phyloP scores from a whole-genome alignment of 2,888 invertebrate genomes.

The Callimorpha dominula region DNA sequence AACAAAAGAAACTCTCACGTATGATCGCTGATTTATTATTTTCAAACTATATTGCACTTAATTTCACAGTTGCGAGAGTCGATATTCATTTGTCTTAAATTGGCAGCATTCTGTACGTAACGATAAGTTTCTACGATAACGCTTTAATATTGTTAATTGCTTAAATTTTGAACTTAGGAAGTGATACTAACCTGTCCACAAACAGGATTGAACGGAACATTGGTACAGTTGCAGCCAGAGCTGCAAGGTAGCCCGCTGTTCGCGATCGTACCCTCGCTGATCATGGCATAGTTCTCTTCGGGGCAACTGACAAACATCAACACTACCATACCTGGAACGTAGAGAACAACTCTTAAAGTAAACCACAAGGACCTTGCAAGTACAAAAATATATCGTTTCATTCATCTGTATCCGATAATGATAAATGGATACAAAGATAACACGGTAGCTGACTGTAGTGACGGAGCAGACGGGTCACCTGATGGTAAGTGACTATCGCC shows the following conservation, averaged over 20 bases:
- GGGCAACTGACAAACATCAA: constrained; percentile 97
- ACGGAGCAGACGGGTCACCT: no score
- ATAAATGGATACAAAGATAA: no score
- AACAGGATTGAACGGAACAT: constrained; percentile 93
- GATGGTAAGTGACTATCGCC: no score
- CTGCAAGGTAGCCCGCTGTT: constrained; percentile 84
- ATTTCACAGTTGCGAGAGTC: neutral
- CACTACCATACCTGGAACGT: constrained; percentile 90
- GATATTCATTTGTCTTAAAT: neutral
- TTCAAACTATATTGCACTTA: neutral
- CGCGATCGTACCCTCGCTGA: constrained; percentile 68
- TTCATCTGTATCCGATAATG: no score
- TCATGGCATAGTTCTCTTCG: constrained; percentile 92
- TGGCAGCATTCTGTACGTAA: neutral
- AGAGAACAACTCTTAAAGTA: neutral
- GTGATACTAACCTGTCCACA: constrained; percentile 88
- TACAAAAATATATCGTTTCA: no score
- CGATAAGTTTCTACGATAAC: neutral
- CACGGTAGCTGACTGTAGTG: no score
- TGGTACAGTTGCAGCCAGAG: constrained; percentile 90
- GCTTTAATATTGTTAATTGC: neutral
- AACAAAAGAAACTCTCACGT: neutral
- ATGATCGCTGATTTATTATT: neutral
- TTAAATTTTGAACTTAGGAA: neutral
- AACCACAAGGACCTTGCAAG: no score